Evolutionary conservation across 2,888 invertebrate species (phyloP), one percentile per base, ranked within the genome.

Genomic region (Acanthosepion lycidas): DNA sequence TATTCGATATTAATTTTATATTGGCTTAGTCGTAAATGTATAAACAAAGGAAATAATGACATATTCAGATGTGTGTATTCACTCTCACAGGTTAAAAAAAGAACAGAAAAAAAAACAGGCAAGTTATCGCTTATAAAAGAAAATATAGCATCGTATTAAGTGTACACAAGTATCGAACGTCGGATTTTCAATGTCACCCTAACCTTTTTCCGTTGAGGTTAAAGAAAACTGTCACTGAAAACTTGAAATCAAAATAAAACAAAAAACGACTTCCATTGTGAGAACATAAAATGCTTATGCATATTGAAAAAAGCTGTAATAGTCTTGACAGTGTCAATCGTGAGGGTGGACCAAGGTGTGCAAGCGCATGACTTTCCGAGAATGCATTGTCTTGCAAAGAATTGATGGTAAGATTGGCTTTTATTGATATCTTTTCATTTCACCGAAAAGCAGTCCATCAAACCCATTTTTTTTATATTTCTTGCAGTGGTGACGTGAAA

Each of bases 231-330:
- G 55, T 55, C 55, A 55, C 20, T 15, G 55, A 55, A 15, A 15
- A 55, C 20, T 55, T 6, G 20, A 20, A 23, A 23, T 3, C 5
- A n/a, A n/a, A 9, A 78, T 4, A 78, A n/a, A 78, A 33, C 9
- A n/a, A n/a, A 78, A 78, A n/a, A 28, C 1, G 1, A n/a, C 12
- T 0, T 15, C 15, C 1, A 5, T 8, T 23, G 28, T 5, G 3
- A 64, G 8, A 23, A 42, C 8, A n/a, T n/a, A 5, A 78, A 33
- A 78, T 9, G 15, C 78, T n/a, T 9, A 78, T 6, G 8, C n/a
- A 78, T 78, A 78, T n/a, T n/a, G 78, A 1, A 18, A 18, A 20
- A 59, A 23, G 6, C 6, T 20, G 78, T 18, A n/a, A 78, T 78
- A 78, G 33, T n/a, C 4, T n/a, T 78, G n/a, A 28, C n/a, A 78